Evolutionary conservation across 2,797 vertebrate species (phyloP).

Genomic region (Melanotaenia boesemani): DNA sequence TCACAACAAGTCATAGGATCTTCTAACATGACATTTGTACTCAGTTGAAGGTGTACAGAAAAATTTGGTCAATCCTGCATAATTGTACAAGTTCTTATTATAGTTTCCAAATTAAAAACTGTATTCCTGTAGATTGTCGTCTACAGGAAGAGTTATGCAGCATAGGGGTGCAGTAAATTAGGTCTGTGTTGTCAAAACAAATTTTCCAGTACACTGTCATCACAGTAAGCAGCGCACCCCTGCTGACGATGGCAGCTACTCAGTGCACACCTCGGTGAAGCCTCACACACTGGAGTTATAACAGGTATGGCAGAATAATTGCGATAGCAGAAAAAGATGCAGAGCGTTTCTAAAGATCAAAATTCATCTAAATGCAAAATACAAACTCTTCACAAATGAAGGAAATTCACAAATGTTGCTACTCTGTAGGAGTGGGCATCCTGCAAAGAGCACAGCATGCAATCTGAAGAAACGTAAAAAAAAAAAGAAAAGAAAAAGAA

Average conservation of each 20-base stretch:
- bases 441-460: background rate
- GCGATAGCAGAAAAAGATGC: background rate
- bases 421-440: background rate
- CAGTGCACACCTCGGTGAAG: background rate
- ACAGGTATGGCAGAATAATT: background rate
- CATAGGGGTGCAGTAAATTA: background rate
- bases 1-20: background rate
- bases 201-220: background rate
- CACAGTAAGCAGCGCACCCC: background rate
- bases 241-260: background rate
- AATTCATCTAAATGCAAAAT: background rate
- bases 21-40: background rate
- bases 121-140: background rate
- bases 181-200: background rate
- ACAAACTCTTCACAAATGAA: background rate
- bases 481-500: background rate
- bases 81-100: background rate
- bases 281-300: background rate
- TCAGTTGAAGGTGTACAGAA: background rate
- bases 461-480: background rate
- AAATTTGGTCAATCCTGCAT: background rate
- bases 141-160: background rate
- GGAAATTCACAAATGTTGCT: background rate
- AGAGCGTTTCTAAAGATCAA: background rate
- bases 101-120: background rate